Conservation (phyloP, 2,797 vertebrate genomes). For the Notoglanidium macrostoma region DNA sequence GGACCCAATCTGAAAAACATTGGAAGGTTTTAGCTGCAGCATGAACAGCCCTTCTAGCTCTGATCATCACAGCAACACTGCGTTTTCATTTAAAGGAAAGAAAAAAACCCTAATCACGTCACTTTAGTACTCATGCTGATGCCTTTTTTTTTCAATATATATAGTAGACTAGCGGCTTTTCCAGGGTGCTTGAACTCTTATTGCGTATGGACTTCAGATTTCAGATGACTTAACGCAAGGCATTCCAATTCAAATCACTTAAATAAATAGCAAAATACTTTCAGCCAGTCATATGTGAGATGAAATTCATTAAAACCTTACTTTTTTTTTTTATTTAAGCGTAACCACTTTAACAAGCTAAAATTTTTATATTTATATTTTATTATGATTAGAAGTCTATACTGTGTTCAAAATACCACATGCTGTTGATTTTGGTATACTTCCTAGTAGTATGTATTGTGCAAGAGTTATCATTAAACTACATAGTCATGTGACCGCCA, state of each 20-base stretch:
- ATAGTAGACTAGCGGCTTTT: neutral
- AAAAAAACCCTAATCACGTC: neutral
- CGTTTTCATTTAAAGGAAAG: neutral
- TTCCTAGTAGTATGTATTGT: neutral
- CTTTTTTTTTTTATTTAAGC: neutral
- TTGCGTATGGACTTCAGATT: neutral
- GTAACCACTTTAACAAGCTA: neutral
- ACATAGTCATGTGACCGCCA: neutral
- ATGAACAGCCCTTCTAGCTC: too few species aligned
- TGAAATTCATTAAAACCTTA: neutral
- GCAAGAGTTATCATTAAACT: neutral
- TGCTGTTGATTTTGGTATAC: neutral
- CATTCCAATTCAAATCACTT: neutral
- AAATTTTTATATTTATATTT: neutral
- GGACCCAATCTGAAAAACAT: constrained; percentile 10
- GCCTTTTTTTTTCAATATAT: too few species aligned
- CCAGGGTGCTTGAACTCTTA: neutral
- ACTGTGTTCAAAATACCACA: neutral
- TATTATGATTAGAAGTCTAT: neutral
- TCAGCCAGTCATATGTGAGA: neutral
- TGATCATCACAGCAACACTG: neutral
- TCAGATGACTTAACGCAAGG: neutral
- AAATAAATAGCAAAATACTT: neutral
- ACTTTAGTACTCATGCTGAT: neutral
- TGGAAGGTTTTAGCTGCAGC: neutral